Conservation (phyloP, 1,140 invertebrate species). For the Fopius arisanus region DNA sequence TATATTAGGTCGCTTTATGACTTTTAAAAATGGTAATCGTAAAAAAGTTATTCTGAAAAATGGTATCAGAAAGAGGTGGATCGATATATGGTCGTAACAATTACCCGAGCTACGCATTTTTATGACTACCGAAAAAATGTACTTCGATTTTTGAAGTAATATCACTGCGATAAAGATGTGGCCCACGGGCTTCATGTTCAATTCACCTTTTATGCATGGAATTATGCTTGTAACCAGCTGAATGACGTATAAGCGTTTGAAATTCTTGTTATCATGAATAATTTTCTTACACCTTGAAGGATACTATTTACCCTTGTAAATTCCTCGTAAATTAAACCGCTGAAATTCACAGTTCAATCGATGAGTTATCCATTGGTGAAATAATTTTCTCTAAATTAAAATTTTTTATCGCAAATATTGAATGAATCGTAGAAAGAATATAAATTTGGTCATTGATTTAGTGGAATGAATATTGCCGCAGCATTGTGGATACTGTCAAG, state of each 20-base stretch:
- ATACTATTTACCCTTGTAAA: too few relatives aligned
- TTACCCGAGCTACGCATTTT: slow-evolving; percentile 25
- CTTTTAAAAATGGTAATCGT: slow-evolving; percentile 10
- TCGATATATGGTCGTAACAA: slow-evolving; percentile 32
- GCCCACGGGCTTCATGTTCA: slow-evolving; percentile 16
- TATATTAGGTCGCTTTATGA: slow-evolving; percentile 2
- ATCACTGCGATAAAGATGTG: slow-evolving; percentile 32
- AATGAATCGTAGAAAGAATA: too few relatives aligned
- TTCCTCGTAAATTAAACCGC: too few relatives aligned
- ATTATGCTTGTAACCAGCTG: slow-evolving; percentile 12
- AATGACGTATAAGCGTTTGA: neutral
- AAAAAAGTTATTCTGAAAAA: neutral
- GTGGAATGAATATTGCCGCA: neutral
- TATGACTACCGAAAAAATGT: slow-evolving; percentile 23
- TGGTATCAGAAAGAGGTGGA: slow-evolving; percentile 15
- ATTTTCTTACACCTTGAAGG: neutral
- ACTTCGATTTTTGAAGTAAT: slow-evolving; percentile 18
- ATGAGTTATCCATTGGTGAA: too few relatives aligned
- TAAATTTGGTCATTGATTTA: neutral
- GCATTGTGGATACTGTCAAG: slow-evolving; percentile 20
- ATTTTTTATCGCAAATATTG: too few relatives aligned
- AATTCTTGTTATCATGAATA: neutral
- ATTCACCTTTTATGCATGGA: slow-evolving; percentile 3
- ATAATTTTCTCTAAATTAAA: too few relatives aligned
- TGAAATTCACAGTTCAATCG: too few relatives aligned